Evolutionary conservation across 2,888 invertebrate species (phyloP), one percentile per base, ranked within the genome.

Genomic region (Drosophila prostipennis): DNA sequence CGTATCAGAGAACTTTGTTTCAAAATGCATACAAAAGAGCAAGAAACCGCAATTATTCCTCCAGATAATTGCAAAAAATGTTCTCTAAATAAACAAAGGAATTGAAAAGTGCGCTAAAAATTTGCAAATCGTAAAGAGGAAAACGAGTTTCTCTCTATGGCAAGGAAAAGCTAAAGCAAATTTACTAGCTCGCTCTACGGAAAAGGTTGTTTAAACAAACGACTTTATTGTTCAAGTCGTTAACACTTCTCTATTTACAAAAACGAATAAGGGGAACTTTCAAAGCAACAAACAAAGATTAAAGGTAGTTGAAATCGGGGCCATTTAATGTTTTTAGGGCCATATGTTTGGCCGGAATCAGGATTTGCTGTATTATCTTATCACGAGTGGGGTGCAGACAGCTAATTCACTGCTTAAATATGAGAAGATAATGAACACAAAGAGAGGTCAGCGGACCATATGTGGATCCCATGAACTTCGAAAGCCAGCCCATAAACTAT

Each of bases 341-440:
- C 45, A 65, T 53, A 65, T 53, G 52, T 23, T 43, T 2, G 26
- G 7, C 16, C 29, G 19, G 45, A 53, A 34, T 19, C 34, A n/a
- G 34, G 54, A 67, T 54, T 53, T 51, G 5, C 4, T 23, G 6
- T 26, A 19, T 46, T 65, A 65, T 65, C 64, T 65, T 65, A 65
- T 54, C 54, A 14, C 5, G 5, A n/a, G 36, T 29, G 48, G 6
- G 26, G 16, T 19, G 36, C 34, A 61, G 64, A 65, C 45, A 54
- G 64, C 64, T 61, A 60, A 67, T 67, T 53, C 54, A 16, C 11
- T 43, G 52, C 67, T 65, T 67, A 65, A 53, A 45, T 26, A 14
- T 14, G 23, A 36, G 8, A 45, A 64, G 52, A 64, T 65, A 65
- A 65, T 61, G 49, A 36, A 29, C 52, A 43, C 64, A 64, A 64